Evolutionary conservation across 2,113 vertebrate genomes (phyloP).

Genomic region (Notiomystis cincta): DNA sequence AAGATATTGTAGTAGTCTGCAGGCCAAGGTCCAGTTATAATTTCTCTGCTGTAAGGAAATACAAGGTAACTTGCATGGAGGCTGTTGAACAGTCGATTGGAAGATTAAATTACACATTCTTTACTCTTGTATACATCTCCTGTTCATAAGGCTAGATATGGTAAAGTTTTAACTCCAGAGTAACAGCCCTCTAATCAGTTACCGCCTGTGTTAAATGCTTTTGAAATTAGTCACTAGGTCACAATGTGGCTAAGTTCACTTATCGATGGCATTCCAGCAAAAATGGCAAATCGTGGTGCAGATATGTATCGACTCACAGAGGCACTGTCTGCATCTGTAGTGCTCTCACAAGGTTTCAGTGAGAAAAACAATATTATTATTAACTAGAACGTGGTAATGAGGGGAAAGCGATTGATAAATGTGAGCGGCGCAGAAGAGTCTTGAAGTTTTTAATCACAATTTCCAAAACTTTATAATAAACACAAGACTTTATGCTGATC

Average conservation of each 20-base stretch:
- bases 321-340: neutral
- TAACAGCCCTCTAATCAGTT: slow-evolving; percentile 44
- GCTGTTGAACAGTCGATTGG: neutral
- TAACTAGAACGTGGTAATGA: neutral
- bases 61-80: neutral
- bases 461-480: neutral
- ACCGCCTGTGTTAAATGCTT: slow-evolving; percentile 13
- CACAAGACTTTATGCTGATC: neutral
- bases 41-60: neutral
- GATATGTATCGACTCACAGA: neutral
- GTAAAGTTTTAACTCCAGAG: slow-evolving; percentile 18
- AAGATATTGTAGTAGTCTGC: neutral
- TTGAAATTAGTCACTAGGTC: slow-evolving; percentile 47
- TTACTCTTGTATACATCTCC: neutral
- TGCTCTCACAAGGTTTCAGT: neutral
- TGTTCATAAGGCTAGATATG: neutral
- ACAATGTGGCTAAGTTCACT: slow-evolving; percentile 39
- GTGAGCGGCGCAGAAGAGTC: neutral
- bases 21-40: neutral
- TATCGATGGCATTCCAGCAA: neutral
- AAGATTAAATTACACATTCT: neutral
- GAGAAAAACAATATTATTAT: neutral
- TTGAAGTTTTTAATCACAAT: neutral
- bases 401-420: neutral
- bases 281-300: slow-evolving; percentile 10